Evolutionary conservation across 2,888 invertebrate species (phyloP).

Genomic region (Andricus quercusramuli): DNA sequence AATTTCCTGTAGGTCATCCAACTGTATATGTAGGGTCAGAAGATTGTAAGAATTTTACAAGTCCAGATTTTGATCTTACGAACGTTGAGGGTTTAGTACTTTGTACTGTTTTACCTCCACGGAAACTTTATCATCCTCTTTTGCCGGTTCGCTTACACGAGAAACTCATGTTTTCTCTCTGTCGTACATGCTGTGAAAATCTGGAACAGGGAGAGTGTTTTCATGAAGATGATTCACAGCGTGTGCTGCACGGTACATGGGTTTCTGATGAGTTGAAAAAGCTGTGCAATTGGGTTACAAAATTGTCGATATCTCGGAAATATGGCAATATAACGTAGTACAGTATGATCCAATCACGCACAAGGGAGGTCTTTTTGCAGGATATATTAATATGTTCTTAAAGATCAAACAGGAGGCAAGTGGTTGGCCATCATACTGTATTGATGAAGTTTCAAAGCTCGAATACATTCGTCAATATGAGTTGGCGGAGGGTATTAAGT

Average conservation of each 20-base stretch:
- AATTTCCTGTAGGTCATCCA: too few relatives aligned
- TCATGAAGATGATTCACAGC: slow-evolving; percentile 61
- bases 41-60: too few relatives aligned
- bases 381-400: slow-evolving; percentile 50
- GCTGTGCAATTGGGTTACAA: slow-evolving; percentile 68
- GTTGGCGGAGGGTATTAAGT: too few relatives aligned
- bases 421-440: slow-evolving; percentile 45
- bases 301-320: slow-evolving; percentile 66
- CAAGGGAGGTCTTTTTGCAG: slow-evolving; percentile 47
- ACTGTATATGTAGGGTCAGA: too few relatives aligned
- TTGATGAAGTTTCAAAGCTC: too few relatives aligned
- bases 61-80: slow-evolving; percentile 33
- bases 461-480: too few relatives aligned
- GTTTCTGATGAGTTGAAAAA: slow-evolving; percentile 68
- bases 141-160: slow-evolving; percentile 63
- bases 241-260: slow-evolving; percentile 67
- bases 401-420: slow-evolving; percentile 47
- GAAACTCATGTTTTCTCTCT: slow-evolving; percentile 71
- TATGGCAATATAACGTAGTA: slow-evolving; percentile 68
- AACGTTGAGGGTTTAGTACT: slow-evolving; percentile 52
- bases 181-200: slow-evolving; percentile 66
- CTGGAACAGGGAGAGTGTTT: slow-evolving; percentile 61
- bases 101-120: slow-evolving; percentile 59
- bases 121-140: slow-evolving; percentile 64
- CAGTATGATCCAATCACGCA: slow-evolving; percentile 55